Evolutionary conservation across 2,797 vertebrate genomes (phyloP).

Genomic region (Carduelis carduelis): DNA sequence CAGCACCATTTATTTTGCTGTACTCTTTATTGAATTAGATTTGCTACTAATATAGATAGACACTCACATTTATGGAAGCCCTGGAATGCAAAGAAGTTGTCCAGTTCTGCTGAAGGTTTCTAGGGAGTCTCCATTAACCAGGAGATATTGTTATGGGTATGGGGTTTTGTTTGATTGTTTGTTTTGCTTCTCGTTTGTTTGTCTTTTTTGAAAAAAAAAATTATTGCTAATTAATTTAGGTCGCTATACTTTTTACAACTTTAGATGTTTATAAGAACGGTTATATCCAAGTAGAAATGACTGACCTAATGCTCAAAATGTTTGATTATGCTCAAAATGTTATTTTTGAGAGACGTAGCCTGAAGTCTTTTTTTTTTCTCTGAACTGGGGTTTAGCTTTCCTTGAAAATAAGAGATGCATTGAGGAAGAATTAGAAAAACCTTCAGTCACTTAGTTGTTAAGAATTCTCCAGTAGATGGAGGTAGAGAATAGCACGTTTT

Average conservation of each 20-base stretch:
- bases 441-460: neutral
- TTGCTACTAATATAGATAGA: neutral
- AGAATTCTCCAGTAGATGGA: constrained; percentile 38
- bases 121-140: neutral
- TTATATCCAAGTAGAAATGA: neutral
- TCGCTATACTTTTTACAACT: neutral
- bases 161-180: neutral
- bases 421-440: neutral
- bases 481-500: neutral
- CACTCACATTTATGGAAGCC: neutral
- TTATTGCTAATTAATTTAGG: neutral
- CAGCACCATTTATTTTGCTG: neutral
- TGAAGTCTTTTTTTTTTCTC: neutral
- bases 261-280: neutral
- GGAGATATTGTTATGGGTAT: neutral
- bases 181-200: neutral
- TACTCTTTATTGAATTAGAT: neutral
- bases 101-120: neutral
- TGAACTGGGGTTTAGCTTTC: neutral
- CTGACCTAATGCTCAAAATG: neutral
- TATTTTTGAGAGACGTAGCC: neutral
- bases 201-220: neutral
- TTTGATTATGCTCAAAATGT: neutral
- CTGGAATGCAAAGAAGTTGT: neutral
- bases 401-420: neutral